Evolutionary conservation across 2,113 vertebrate genomes (phyloP).

Genomic region (Theristicus caerulescens): DNA sequence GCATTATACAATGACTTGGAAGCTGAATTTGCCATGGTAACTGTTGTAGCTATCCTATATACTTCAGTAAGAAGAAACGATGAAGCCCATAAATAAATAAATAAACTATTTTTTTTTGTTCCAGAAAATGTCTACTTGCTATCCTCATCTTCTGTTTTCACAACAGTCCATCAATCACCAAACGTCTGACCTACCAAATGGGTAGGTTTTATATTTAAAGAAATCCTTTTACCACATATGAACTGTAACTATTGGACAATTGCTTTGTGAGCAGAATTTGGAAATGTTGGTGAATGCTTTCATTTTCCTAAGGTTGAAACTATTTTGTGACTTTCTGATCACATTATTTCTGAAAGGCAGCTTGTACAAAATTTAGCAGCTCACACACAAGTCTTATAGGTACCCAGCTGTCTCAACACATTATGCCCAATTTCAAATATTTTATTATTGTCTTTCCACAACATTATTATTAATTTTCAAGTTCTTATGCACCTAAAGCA

Average conservation of each 20-base stretch:
- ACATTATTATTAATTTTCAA: slow-evolving; percentile 4
- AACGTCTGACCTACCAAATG: background rate
- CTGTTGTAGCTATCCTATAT: slow-evolving; percentile 11
- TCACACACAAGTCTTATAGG: background rate
- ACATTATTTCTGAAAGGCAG: slow-evolving; percentile 11
- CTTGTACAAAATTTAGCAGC: slow-evolving; percentile 1
- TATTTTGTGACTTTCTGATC: background rate
- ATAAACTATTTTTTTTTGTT: background rate
- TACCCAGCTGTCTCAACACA: background rate
- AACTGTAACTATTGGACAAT: background rate
- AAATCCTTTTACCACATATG: background rate
- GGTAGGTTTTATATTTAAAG: background rate
- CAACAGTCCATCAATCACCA: background rate
- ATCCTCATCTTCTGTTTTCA: background rate
- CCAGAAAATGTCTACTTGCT: background rate
- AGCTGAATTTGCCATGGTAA: slow-evolving; percentile 61
- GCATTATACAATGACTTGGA: background rate
- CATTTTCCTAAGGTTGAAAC: background rate
- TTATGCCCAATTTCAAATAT: background rate
- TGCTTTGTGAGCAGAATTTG: slow-evolving; percentile 1
- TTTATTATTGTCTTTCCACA: background rate
- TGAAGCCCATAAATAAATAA: background rate
- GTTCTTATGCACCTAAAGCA: background rate
- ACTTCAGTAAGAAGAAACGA: background rate
- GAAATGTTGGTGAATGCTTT: slow-evolving; percentile 9